Evolutionary conservation across 2,113 vertebrate species (phyloP), one percentile per base, ranked within the genome.

Genomic region (Blennius ocellaris): DNA sequence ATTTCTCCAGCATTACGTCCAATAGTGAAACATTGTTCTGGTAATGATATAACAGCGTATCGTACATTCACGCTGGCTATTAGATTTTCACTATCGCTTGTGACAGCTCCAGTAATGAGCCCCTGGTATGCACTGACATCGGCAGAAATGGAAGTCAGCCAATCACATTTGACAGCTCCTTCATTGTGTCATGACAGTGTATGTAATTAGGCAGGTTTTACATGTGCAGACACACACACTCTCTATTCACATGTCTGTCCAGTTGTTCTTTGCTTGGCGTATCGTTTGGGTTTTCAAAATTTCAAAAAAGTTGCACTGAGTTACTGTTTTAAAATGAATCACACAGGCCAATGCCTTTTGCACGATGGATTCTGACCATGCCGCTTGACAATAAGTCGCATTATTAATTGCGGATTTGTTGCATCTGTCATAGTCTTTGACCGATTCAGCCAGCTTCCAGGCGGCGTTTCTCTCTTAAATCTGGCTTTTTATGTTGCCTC

Each of bases 61-160:
- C 81, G 75, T 70, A 69, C 76, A 71, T 88, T 69, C 57, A 70
- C 48, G 11, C 62, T 48, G 70, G 58, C 77, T 84, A 90, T 93
- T 92, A 86, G 88, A 87, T 92, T 92, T 83, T 78, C 85, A 76
- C 80, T 45, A 76, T 62, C 73, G 73, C 86, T 85, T 71, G 73
- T 86, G 30, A 12, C 60, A 43, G 50, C 76, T 63, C 73, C 53
- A 80, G 73, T 83, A 88, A 92, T 86, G 71, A 86, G 82, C 66
- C 73, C n/a, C 60, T 48, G 86, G 84, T 85, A 91, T 91, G 82
- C 78, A 50, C 76, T 78, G 87, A 86, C 86, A 79, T 74, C 10
- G 39, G 71, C 84, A 87, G 56, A 67, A 86, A 77, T 52, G 54
- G 70, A 56, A 54, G 72, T 67, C 66, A 59, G 76, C 67, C 83